These are phyloP conservation scores for Drosophila tristis DNA, from an alignment of 1,140 invertebrate genomes.

Conservation along the genomic window DNA sequence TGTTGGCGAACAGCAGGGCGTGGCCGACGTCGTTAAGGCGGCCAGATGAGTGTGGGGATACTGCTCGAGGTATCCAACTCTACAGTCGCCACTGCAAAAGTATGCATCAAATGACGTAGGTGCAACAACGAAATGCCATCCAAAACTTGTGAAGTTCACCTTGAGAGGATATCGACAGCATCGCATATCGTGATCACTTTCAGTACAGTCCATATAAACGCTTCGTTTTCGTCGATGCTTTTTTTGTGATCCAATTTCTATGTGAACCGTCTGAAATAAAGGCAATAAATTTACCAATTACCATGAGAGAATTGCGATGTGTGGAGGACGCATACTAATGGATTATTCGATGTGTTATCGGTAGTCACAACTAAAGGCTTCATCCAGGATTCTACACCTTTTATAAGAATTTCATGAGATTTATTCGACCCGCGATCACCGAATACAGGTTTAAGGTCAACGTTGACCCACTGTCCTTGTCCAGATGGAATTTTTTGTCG, in stretches of 20 bases:
- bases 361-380: conserved; percentile 74
- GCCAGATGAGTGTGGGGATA: conserved; percentile 97
- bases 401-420: conserved; percentile 90
- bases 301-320: conserved; percentile 9
- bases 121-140: conserved; percentile 99
- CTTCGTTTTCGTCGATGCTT: conserved; percentile 89
- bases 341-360: conserved; percentile 51
- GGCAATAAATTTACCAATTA: not conserved
- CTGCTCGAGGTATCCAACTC: conserved; percentile 94
- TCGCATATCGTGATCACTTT: conserved; percentile 88
- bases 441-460: conserved; percentile 91
- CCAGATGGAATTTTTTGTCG: conserved; percentile 77
- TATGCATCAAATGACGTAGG: conserved; percentile 98
- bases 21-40: conserved; percentile 89
- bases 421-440: conserved; percentile 88
- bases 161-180: conserved; percentile 96
- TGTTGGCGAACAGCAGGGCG: conserved; percentile 95
- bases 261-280: conserved; percentile 90
- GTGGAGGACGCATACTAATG: conserved; percentile 51
- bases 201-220: conserved; percentile 74
- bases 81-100: conserved; percentile 98
- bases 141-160: conserved; percentile 98
- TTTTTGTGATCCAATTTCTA: conserved; percentile 90
- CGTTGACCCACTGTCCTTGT: conserved; percentile 88
- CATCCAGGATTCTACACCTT: conserved; percentile 87